These are phyloP conservation scores for Eidolon dupreanum DNA, from an alignment of 2,797 vertebrate genomes.

Conservation along the genomic window DNA sequence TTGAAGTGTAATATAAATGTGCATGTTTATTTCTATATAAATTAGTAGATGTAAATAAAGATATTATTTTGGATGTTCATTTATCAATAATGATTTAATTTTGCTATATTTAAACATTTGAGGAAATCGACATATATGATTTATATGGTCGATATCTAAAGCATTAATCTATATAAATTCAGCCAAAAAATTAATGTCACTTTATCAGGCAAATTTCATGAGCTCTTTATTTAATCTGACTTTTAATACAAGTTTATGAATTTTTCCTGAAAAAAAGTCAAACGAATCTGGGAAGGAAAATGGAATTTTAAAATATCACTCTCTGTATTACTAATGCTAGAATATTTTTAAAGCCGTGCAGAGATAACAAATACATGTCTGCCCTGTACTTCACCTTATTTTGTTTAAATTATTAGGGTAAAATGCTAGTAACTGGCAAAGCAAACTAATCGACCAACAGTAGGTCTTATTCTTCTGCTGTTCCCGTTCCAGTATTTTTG, in stretches of 20 bases:
- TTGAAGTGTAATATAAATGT: not conserved
- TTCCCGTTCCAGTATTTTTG: fast-evolving
- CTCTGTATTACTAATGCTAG: not conserved
- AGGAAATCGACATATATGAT: not conserved
- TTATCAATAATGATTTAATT: not conserved
- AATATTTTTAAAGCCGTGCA: not conserved
- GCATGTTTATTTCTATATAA: not conserved
- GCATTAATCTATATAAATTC: not conserved
- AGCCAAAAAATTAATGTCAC: not conserved
- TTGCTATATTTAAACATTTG: not conserved
- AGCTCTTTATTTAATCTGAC: not conserved
- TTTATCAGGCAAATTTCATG: not conserved
- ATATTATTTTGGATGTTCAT: not conserved
- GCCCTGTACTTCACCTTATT: not conserved
- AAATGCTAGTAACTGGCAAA: not conserved
- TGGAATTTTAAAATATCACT: not conserved
- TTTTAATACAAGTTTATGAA: not conserved
- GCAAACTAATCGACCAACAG: fast-evolving
- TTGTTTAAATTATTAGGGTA: not conserved
- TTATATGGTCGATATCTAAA: not conserved
- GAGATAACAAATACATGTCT: not conserved
- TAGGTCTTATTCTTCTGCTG: not conserved
- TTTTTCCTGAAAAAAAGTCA: not conserved
- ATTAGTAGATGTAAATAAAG: not conserved
- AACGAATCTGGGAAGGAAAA: not conserved